Evolutionary conservation across 2,888 invertebrate species (phyloP).

Genomic region (Caenorhabditis plicata): DNA sequence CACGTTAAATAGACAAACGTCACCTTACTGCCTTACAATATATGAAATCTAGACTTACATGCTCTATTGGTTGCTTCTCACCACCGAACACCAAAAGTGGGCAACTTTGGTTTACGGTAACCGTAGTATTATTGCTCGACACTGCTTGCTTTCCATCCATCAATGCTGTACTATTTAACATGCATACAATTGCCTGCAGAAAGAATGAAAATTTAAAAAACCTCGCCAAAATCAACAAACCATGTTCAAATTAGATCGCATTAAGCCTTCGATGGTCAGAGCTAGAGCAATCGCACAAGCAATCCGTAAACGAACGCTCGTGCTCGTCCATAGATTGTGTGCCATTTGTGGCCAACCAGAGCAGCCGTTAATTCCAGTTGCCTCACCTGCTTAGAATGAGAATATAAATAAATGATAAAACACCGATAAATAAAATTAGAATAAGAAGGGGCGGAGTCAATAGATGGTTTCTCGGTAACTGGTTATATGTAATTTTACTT

Average conservation of each 20-base stretch:
- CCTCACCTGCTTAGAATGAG: no score
- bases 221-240: slow-evolving; percentile 17
- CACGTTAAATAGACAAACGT: not conserved
- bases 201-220: not conserved
- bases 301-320: slow-evolving; percentile 55
- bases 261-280: slow-evolving; percentile 63
- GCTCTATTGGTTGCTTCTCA: slow-evolving; percentile 17
- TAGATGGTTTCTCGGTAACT: no score
- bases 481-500: no score
- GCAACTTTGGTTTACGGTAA: slow-evolving; percentile 11
- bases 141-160: slow-evolving; percentile 22
- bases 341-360: no score
- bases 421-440: no score
- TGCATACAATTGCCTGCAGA: slow-evolving; percentile 57
- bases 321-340: slow-evolving; percentile 58
- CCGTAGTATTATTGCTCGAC: slow-evolving; percentile 12
- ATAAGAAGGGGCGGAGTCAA: no score
- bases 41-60: slow-evolving; percentile 18
- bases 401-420: no score
- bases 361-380: no score
- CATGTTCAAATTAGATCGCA: slow-evolving; percentile 64
- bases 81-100: slow-evolving; percentile 23
- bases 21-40: not conserved
- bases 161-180: slow-evolving; percentile 57
- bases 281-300: slow-evolving; percentile 59